phyloP scores from a whole-genome alignment of 2,888 invertebrate genomes.

The Coenonympha arcania region DNA sequence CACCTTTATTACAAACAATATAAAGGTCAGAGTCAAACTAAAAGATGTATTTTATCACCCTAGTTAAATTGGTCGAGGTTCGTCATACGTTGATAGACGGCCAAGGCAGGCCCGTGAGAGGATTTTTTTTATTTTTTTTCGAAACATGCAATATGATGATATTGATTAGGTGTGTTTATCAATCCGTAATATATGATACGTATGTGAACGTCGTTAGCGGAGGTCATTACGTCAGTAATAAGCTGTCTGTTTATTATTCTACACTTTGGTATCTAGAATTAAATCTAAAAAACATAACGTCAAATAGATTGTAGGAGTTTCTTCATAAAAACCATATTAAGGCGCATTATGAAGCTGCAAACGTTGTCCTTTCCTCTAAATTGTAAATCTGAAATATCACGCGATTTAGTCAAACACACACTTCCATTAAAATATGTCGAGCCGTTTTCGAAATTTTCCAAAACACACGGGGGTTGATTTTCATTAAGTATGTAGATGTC shows the following conservation, averaged over 20 bases:
- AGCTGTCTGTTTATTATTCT: not conserved
- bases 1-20: conserved; percentile 6
- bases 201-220: conserved; percentile 13
- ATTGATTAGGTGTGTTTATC: conserved; percentile 61
- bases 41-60: conserved; percentile 20
- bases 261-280: not conserved
- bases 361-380: too few species aligned
- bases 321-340: too few species aligned
- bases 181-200: conserved; percentile 14
- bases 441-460: too few species aligned
- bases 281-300: not conserved
- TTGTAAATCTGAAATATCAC: too few species aligned
- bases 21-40: conserved; percentile 32
- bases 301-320: too few species aligned
- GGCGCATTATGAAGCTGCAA: too few species aligned
- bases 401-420: too few species aligned
- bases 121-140: conserved; percentile 46
- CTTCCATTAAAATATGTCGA: too few species aligned
- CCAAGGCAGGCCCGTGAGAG: conserved; percentile 54
- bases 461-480: too few species aligned
- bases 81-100: conserved; percentile 72
- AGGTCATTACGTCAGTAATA: conserved; percentile 4
- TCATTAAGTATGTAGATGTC: too few species aligned
- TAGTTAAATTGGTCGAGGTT: conserved; percentile 23
- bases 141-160: conserved; percentile 66